Conservation (phyloP, 2,113 vertebrate genomes). For the Galemys pyrenaicus region DNA sequence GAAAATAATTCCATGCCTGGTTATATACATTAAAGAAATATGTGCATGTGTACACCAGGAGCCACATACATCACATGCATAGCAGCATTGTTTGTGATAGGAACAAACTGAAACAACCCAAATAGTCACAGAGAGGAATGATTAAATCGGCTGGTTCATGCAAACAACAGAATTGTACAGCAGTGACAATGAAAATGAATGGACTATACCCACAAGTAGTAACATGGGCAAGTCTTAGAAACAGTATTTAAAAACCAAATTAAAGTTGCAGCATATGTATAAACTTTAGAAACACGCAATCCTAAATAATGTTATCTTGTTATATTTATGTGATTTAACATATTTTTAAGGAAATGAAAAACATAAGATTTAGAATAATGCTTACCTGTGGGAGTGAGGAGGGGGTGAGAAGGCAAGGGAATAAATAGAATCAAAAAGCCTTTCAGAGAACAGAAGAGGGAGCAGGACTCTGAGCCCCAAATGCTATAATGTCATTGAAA, state of each 20-base stretch:
- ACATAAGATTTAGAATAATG: background rate
- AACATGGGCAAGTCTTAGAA: background rate
- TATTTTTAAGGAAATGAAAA: background rate
- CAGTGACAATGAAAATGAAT: constrained; percentile 9
- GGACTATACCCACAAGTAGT: background rate
- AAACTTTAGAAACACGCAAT: constrained; percentile 4
- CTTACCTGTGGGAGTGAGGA: background rate
- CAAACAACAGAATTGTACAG: background rate
- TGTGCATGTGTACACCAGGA: background rate
- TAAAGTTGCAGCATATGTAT: background rate
- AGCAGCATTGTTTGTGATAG: background rate
- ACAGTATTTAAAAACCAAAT: background rate
- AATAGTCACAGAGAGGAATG: background rate
- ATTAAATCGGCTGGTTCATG: background rate
- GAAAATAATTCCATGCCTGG: background rate
- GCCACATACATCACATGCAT: background rate
- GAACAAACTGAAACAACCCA: background rate
- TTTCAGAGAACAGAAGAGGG: background rate
- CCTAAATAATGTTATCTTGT: background rate
- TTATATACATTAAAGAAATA: background rate
- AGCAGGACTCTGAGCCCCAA: background rate
- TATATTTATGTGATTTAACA: background rate
- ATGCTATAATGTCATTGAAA: background rate
- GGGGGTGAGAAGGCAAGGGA: background rate
- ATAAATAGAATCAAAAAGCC: background rate